Conservation (phyloP, 2,113 vertebrate genomes). For the Pangasianodon gigas region DNA sequence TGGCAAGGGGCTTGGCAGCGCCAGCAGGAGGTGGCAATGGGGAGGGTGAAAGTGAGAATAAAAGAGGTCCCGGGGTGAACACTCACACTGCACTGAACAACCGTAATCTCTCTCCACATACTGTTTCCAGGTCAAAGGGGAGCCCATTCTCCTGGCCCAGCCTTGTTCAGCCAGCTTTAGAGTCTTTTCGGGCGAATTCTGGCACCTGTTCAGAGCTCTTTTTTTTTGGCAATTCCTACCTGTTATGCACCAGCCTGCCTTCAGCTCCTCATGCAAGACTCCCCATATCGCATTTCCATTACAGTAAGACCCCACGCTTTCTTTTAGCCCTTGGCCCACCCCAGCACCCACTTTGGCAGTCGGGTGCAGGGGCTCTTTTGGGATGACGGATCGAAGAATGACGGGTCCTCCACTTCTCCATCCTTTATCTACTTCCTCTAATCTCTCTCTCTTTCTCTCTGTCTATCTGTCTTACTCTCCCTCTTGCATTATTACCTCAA, state of each 20-base stretch:
- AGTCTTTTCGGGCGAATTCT: slow-evolving; percentile 54
- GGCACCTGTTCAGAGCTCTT: slow-evolving; percentile 29
- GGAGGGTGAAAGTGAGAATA: slow-evolving; percentile 61
- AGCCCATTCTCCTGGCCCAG: slow-evolving; percentile 63
- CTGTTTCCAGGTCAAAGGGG: slow-evolving; percentile 77
- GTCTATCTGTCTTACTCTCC: slow-evolving; percentile 23
- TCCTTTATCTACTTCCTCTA: slow-evolving; percentile 43
- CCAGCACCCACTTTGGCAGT: slow-evolving; percentile 41
- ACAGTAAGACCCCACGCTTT: slow-evolving; percentile 28
- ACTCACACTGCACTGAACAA: slow-evolving; percentile 78
- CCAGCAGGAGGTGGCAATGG: slow-evolving; percentile 50
- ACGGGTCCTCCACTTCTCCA: slow-evolving; percentile 41
- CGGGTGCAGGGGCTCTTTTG: slow-evolving; percentile 28
- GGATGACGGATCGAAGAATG: slow-evolving; percentile 46
- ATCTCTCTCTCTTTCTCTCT: slow-evolving; percentile 40
- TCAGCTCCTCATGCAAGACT: not conserved
- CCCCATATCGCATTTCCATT: slow-evolving; percentile 21
- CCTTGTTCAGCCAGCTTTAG: slow-evolving; percentile 52
- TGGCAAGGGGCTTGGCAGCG: slow-evolving; percentile 56
- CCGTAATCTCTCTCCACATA: slow-evolving; percentile 78
- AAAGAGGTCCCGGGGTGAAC: slow-evolving; percentile 76
- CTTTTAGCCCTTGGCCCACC: slow-evolving; percentile 26
- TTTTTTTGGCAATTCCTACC: slow-evolving; percentile 38
- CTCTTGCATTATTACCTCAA: slow-evolving; percentile 42
- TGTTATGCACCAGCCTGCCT: slow-evolving; percentile 5